Percentiles rank a stretch among this genome's conserved stretches.
Evolutionary conservation across 2,888 invertebrate genomes (phyloP).

Genomic region (Nomada hirtipes): DNA sequence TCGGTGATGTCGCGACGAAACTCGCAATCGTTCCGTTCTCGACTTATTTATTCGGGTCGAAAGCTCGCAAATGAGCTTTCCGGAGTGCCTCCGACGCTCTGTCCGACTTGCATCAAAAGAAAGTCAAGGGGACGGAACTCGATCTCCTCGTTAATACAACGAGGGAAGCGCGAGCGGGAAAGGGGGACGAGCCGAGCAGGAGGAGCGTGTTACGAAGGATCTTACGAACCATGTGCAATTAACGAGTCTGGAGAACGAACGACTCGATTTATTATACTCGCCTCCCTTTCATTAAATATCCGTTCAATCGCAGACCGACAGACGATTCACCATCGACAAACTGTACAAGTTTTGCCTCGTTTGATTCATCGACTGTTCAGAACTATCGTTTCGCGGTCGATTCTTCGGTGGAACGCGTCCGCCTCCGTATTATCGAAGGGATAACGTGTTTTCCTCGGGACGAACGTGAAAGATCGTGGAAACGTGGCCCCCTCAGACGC

Average conservation of each 20-base stretch:
- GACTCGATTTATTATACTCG: not conserved
- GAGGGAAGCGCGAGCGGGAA: constrained; percentile 15
- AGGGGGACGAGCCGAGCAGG: constrained; percentile 2
- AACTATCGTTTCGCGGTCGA: too few relatives aligned
- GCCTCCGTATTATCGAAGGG: too few relatives aligned
- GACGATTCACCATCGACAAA: not conserved
- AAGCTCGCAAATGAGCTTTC: constrained; percentile 58
- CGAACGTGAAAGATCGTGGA: not conserved
- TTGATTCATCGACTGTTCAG: too few relatives aligned
- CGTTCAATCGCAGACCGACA: too few relatives aligned
- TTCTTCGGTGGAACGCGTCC: too few relatives aligned
- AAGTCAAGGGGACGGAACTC: constrained; percentile 41
- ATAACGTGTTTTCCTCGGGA: too few relatives aligned
- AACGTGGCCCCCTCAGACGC: not conserved
- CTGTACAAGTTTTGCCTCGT: not conserved
- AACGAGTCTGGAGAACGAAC: constrained; percentile 1
- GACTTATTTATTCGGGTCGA: constrained; percentile 56
- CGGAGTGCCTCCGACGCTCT: constrained; percentile 33
- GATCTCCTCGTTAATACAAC: constrained; percentile 56
- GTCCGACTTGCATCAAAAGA: constrained; percentile 44
- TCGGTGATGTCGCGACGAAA: not conserved
- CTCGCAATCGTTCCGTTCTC: constrained; percentile 45
- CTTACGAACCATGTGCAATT: not conserved
- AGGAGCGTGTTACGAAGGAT: not conserved
- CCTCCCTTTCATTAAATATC: not conserved